Base-by-base conservation (phyloP, 2,888 invertebrate species). In the Noctua fimbriata region DNA sequence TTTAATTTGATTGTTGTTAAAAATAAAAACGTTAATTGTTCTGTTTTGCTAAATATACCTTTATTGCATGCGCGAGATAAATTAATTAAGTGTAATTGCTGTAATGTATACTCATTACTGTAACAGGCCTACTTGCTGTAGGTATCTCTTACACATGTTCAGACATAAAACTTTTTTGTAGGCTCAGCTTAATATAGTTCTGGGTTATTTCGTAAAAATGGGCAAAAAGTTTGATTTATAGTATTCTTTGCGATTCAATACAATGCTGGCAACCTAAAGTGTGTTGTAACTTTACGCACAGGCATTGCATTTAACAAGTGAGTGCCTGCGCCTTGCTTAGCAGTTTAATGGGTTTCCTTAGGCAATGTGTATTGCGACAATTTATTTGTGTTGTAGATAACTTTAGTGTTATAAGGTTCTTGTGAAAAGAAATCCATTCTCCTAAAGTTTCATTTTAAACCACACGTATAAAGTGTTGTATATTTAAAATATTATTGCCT, bases 31-130 rank as follows among this genome's bases (percentile, higher is more conserved):
- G 82, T 84, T 89, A 89, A 89, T 90, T 89, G 77, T 90, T 86
- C 82, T 89, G 87, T 89, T 87, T 87, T 87, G 88, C 88, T 90
- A 89, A 90, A 91, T 90, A 89, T 91, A 90, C 84, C 79, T 90
- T 87, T 84, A 87, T 87, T 83, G 78, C 88, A 77, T 86, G 83
- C 72, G 67, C 83, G 79, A 87, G 80, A 88, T 91, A 88, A 89
- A 90, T 89, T 89, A 82, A 90, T 91, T 87, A 86, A 87, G 82
- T 87, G 73, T 89, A 91, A 92, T 91, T 92, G 87, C 79, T 88
- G 84, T 87, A 88, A 86, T 86, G 83, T 87, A 76, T 89, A 86
- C 73, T 81, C 79, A 87, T 90, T 87, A 67, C 71, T 76, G 21
- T 69, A 81, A 83, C 83, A 82, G 74, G 87, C 77, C 78, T 84